Evolutionary conservation across 2,113 vertebrate genomes (phyloP).

Genomic region (Zapus hudsonius): DNA sequence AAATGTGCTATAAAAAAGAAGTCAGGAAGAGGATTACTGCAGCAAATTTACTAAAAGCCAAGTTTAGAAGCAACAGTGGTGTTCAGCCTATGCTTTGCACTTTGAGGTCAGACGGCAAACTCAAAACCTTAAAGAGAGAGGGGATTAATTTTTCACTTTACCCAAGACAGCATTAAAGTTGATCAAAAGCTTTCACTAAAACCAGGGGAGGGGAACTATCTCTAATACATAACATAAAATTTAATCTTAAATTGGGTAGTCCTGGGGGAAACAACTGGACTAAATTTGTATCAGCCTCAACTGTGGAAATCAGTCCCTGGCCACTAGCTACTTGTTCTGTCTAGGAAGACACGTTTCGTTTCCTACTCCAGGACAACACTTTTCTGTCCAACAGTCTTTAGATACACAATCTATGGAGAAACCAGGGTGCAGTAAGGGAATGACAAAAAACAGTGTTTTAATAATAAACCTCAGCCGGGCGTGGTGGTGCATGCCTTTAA

Average conservation of each 20-base stretch:
- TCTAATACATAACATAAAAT: conserved; percentile 7
- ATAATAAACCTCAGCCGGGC: too few relatives aligned
- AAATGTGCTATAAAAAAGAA: not conserved
- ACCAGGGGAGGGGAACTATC: not conserved
- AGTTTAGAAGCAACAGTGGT: not conserved
- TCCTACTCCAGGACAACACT: not conserved
- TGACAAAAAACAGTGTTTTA: not conserved
- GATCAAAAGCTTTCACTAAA: conserved; percentile 50
- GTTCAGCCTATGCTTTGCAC: not conserved
- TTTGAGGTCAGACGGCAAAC: conserved; percentile 30
- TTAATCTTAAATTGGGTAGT: conserved; percentile 30
- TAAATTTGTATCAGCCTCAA: conserved; percentile 5
- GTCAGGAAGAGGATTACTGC: not conserved
- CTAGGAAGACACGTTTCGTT: not conserved
- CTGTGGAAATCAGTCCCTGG: not conserved
- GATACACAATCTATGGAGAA: not conserved
- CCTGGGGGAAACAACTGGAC: conserved; percentile 8
- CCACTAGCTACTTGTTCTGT: not conserved
- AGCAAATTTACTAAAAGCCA: conserved; percentile 32
- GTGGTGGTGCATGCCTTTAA: too few relatives aligned
- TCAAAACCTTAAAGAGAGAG: not conserved
- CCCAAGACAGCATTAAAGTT: conserved; percentile 51
- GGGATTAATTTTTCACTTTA: conserved; percentile 59
- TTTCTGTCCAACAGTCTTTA: not conserved
- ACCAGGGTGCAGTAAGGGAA: not conserved